phyloP scores from a whole-genome alignment of 2,888 invertebrate genomes.

The Hanleya hanleyi region DNA sequence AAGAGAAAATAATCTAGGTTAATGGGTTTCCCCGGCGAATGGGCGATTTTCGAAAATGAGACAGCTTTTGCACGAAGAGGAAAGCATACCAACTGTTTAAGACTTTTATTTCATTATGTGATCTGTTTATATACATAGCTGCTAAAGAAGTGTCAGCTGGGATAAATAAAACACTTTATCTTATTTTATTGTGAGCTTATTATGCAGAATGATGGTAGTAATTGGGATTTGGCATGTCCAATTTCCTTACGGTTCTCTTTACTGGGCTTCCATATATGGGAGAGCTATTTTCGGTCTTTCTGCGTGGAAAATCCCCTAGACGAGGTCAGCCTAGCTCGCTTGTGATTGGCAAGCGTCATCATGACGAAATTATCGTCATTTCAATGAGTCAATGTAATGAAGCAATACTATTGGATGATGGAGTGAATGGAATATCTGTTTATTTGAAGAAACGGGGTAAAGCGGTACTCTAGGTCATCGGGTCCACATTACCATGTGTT shows the following conservation, averaged over 20 bases:
- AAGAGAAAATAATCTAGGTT: background rate
- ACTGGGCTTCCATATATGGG: background rate
- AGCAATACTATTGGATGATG: background rate
- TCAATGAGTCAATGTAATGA: background rate
- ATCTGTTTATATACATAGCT: too few species aligned
- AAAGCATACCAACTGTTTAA: background rate
- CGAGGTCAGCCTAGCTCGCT: background rate
- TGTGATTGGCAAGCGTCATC: background rate
- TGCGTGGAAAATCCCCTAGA: conserved; percentile 2
- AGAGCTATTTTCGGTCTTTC: background rate
- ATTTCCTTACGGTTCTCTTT: background rate
- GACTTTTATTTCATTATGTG: too few species aligned
- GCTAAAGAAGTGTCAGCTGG: too few species aligned
- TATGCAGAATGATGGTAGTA: too few species aligned
- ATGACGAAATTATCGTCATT: conserved; percentile 2
- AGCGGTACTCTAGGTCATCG: background rate
- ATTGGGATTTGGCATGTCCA: background rate
- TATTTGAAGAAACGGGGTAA: conserved; percentile 1
- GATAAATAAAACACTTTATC: too few species aligned
- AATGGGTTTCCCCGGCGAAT: background rate
- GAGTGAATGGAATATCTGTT: conserved; percentile 8
- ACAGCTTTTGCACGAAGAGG: background rate
- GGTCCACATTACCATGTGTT: background rate
- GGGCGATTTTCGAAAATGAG: background rate
- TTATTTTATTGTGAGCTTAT: too few species aligned